These are phyloP conservation scores for Leguminivora glycinivorella DNA, from an alignment of 1,140 invertebrate genomes.

Conservation along the genomic window DNA sequence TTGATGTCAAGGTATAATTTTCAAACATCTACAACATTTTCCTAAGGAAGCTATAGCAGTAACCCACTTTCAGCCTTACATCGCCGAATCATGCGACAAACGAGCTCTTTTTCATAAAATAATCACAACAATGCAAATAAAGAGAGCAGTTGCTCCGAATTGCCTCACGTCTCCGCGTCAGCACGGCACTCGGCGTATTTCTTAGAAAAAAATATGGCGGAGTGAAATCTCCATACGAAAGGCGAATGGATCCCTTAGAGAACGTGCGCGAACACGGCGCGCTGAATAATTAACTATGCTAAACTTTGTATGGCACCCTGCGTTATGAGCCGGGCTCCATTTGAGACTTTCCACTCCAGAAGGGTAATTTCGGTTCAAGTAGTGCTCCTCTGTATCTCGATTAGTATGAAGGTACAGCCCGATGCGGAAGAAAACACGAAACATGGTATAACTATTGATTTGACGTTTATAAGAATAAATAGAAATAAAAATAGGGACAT, in stretches of 20 bases:
- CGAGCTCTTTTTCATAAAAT: slow-evolving; percentile 15
- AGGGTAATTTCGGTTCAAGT: too few relatives aligned
- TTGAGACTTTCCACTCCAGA: too few relatives aligned
- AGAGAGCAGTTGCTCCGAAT: slow-evolving; percentile 19
- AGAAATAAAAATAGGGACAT: too few relatives aligned
- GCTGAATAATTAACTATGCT: slow-evolving; percentile 50
- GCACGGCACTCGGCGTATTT: slow-evolving; percentile 14
- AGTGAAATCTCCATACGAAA: slow-evolving; percentile 36
- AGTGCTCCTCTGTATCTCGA: too few relatives aligned
- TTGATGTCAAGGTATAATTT: too few relatives aligned
- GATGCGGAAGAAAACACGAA: too few relatives aligned
- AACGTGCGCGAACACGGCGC: slow-evolving; percentile 35
- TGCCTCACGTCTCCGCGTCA: slow-evolving; percentile 20
- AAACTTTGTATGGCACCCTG: slow-evolving; percentile 41
- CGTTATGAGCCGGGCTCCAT: slow-evolving; percentile 38
- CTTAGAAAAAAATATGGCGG: slow-evolving; percentile 15
- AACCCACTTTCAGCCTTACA: not conserved
- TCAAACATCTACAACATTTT: too few relatives aligned
- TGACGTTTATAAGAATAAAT: too few relatives aligned
- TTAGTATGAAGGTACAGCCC: too few relatives aligned
- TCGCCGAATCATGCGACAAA: not conserved
- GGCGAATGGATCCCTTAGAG: slow-evolving; percentile 29
- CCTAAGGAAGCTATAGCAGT: not conserved
- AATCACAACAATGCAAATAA: slow-evolving; percentile 22
- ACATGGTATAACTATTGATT: too few relatives aligned